Base-by-base conservation (phyloP, 2,797 vertebrate species). In the Cynodonichthys magdalenae region DNA sequence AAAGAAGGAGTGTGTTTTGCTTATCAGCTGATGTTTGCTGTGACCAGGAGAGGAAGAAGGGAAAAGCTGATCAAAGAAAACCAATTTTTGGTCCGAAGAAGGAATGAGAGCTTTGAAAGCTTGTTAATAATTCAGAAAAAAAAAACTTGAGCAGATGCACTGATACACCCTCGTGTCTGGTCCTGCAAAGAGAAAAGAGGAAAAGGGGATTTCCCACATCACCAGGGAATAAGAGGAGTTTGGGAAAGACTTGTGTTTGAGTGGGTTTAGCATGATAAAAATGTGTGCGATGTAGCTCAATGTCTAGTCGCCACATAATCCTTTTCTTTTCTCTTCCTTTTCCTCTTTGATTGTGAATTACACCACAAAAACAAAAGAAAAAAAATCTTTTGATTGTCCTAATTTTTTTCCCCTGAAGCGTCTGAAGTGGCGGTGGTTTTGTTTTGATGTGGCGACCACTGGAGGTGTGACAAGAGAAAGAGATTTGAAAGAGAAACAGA, bases 61-160 rank as follows among this genome's bases (percentile, higher is more conserved):
- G 74, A 68, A 75, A 79, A 76, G 71, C 56, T 50, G 57, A 90
- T 91, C 75, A 86, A 87, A 90, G 82, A 31, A n/a, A 52, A 63
- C 44, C 42, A 10, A 12, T 48, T 67, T 69, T 67, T 54, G 24
- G 49, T 15, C 59, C 27, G 63, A 58, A 68, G 53, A 57, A n/a
- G 52, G 53, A 57, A 52, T 50, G 58, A 36, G 46, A 44, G 44
- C 31, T 64, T 67, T 77, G 54, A 86, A 77, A 77, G 63, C 55
- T 66, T 62, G 76, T 85, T 80, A 86, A 90, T 89, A 79, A 81
- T 64, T 79, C 41, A 28, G 51, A 3, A 24, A 59, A 45, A 31
- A 44, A 34, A 15, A 5, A 29, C 5, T 15, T 56, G 39, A 18
- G 36, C 36, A 75, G 66, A 60, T 39, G 68, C 53, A 48, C 29